These are phyloP conservation scores for Threskiornis aethiopicus DNA, from an alignment of 2,797 vertebrate species.

Conservation along the genomic window DNA sequence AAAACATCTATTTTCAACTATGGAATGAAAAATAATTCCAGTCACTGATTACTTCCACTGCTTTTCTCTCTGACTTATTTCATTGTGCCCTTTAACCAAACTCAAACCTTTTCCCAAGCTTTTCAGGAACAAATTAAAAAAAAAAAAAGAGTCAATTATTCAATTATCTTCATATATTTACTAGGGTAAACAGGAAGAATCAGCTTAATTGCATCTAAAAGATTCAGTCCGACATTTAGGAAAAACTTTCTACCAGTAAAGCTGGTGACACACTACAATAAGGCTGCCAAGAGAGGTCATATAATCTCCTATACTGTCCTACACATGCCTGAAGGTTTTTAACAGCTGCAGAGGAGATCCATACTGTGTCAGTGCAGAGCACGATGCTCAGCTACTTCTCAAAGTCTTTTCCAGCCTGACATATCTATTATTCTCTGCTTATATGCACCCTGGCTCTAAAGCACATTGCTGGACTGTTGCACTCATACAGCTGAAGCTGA, in stretches of 20 bases:
- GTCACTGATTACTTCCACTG: background rate
- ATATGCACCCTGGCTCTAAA: background rate
- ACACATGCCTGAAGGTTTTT: background rate
- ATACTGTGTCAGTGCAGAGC: background rate
- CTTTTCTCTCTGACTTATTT: background rate
- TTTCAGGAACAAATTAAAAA: background rate
- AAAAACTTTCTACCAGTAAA: background rate
- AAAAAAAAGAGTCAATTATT: background rate
- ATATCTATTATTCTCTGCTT: background rate
- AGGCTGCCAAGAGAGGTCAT: background rate
- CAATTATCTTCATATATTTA: background rate
- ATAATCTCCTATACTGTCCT: background rate
- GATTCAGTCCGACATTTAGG: background rate
- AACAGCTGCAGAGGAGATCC: background rate
- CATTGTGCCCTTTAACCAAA: background rate
- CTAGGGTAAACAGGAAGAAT: background rate
- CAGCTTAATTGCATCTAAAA: background rate
- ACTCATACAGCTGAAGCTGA: background rate
- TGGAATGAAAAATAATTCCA: background rate
- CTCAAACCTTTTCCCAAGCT: background rate
- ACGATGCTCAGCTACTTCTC: background rate
- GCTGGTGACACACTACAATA: background rate
- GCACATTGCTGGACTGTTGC: background rate
- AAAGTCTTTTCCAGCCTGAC: background rate
- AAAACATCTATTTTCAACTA: background rate